Evolutionary conservation across 1,140 invertebrate species (phyloP).

Genomic region (Zaprionus lachaisei): DNA sequence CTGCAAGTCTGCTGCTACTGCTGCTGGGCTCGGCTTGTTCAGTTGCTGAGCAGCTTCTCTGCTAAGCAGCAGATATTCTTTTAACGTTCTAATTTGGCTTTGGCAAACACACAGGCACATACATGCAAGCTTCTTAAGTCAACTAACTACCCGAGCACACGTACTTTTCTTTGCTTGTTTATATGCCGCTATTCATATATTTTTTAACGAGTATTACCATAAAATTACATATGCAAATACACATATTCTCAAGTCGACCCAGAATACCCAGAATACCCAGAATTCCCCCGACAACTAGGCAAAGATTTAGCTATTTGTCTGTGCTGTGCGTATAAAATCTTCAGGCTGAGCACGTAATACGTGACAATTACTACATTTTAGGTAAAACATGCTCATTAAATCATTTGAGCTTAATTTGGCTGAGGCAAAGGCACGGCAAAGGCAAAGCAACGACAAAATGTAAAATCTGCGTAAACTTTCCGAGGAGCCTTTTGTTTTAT

Average conservation of each 20-base stretch:
- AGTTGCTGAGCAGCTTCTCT: conserved; percentile 23
- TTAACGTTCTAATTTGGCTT: conserved; percentile 71
- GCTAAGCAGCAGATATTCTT: conserved; percentile 34
- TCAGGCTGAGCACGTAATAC: conserved; percentile 79
- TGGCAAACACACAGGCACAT: conserved; percentile 26
- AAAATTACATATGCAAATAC: conserved; percentile 81
- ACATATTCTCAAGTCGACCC: conserved; percentile 55
- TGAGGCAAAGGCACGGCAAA: conserved; percentile 1
- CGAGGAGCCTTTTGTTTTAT: conserved; percentile 55
- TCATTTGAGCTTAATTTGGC: conserved; percentile 76
- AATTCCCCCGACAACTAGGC: conserved; percentile 27
- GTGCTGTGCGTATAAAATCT: conserved; percentile 64
- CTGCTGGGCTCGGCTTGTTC: background rate
- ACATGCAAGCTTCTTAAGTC: conserved; percentile 29
- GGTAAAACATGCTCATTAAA: conserved; percentile 81
- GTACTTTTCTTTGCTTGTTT: conserved; percentile 62
- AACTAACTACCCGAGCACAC: conserved; percentile 63
- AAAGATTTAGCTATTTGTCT: conserved; percentile 80
- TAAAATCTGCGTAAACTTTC: conserved; percentile 61
- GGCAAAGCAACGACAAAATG: conserved; percentile 49
- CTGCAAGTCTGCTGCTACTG: conserved; percentile 10
- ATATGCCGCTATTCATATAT: conserved; percentile 54
- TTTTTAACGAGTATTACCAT: conserved; percentile 82
- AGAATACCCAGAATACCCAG: conserved; percentile 17
- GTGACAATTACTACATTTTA: conserved; percentile 82